These are phyloP conservation scores for Gymnoscelis rufifasciata DNA, from an alignment of 2,888 invertebrate genomes.

Conservation along the genomic window DNA sequence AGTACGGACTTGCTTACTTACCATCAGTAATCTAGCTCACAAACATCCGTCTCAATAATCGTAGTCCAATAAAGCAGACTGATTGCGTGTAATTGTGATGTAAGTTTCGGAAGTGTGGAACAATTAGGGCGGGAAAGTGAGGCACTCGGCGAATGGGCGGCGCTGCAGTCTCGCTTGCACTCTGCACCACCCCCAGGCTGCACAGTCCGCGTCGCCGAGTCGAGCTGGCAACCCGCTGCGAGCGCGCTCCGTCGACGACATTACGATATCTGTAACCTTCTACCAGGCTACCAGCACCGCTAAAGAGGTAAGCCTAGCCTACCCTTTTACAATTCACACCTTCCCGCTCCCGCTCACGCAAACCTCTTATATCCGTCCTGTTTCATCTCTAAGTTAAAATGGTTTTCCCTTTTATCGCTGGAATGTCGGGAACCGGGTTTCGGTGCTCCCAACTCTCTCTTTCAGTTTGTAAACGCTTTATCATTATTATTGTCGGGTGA, in stretches of 20 bases:
- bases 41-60: no score
- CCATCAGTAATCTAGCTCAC: no score
- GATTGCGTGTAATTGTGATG: constrained; percentile 35
- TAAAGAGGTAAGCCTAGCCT: constrained; percentile 59
- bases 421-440: constrained; percentile 76
- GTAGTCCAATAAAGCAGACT: not conserved
- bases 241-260: constrained; percentile 46
- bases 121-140: constrained; percentile 76
- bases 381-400: constrained; percentile 47
- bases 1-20: no score
- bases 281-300: constrained; percentile 66
- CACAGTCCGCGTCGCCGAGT: constrained; percentile 65
- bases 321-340: constrained; percentile 58
- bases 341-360: constrained; percentile 46
- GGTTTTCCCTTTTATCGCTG: constrained; percentile 74
- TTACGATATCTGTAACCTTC: constrained; percentile 74
- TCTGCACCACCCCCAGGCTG: constrained; percentile 71
- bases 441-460: constrained; percentile 72
- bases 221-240: constrained; percentile 59
- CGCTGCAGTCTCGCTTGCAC: constrained; percentile 76
- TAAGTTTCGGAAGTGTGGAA: constrained; percentile 55
- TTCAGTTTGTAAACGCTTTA: constrained; percentile 66
- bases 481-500: constrained; percentile 46
- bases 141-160: constrained; percentile 73
- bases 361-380: constrained; percentile 45